Conservation (phyloP, 2,797 vertebrate species). For the Pipistrellus nathusii region DNA sequence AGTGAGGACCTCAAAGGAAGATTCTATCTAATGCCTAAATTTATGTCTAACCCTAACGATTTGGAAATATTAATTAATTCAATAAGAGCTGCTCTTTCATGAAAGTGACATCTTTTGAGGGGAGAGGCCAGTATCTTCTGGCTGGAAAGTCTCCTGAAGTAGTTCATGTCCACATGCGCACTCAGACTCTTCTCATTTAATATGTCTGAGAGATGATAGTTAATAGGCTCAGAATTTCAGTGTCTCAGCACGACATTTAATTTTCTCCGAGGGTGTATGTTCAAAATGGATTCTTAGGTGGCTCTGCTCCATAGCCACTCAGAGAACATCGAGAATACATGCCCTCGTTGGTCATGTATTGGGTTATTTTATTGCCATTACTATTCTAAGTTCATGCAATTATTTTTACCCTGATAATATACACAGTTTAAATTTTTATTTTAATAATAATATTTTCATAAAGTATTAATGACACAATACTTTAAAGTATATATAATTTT, state of each 20-base stretch:
- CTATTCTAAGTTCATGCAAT: neutral
- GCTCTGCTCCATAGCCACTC: neutral
- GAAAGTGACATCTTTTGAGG: neutral
- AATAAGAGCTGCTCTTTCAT: neutral
- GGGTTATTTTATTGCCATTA: neutral
- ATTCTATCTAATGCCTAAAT: neutral
- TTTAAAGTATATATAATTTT: neutral
- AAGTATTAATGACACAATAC: too few relatives aligned
- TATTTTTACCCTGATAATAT: neutral
- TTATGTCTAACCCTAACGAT: neutral
- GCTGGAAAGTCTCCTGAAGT: neutral
- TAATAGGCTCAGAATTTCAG: neutral
- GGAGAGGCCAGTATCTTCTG: neutral
- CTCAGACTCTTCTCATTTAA: neutral
- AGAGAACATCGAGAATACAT: neutral
- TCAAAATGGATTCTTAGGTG: neutral
- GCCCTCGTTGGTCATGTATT: neutral
- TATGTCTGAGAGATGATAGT: neutral
- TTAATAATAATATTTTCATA: neutral
- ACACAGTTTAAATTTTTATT: neutral
- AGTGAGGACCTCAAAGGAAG: neutral
- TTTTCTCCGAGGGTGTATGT: neutral
- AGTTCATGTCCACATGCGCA: fast-evolving
- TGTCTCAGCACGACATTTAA: neutral
- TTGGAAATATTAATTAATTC: neutral